Base-by-base conservation (phyloP, 1,140 invertebrate genomes). In the Muscidifurax raptorellus region DNA sequence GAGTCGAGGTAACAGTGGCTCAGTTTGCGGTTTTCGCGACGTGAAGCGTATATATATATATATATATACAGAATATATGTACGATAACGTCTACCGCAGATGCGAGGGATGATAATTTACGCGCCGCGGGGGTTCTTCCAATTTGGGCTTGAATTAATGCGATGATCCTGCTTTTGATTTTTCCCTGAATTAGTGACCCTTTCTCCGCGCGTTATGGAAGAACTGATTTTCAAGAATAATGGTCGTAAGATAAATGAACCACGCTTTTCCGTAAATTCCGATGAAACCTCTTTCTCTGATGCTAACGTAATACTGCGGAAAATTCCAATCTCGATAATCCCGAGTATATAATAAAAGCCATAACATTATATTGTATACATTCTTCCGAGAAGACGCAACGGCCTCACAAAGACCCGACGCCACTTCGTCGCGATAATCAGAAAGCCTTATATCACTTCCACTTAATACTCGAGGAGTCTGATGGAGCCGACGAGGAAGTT, bases 401-500 rank as follows among this genome's bases (percentile, higher is more conserved):
- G 13, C 47, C 22, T 59, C 22, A n/a, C 52, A 59, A 59, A 59
- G 18, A 18, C 47, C 6, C 7, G 22, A 6, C 52, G 52, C n/a
- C n/a, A 2, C 22, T 59, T 22, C 22, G 10, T 12, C 27, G 28
- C 66, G 28, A 69, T 69, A 12, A 28, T 30, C 28, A 30, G 66
- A 27, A 69, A 69, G 66, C 28, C 66, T 69, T 69, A n/a, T 69
- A 69, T 59, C 66, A 69, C 27, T 28, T 28, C 25, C 66, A 69
- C 25, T 69, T 69, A 69, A 12, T n/a, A n/a, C 66, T 59, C 52
- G 22, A 40, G 36, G 10, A 32, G 52, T 10, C 22, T 10, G 10
- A n/a, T n/a, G n/a, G 7, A 69, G 66, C 25, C 9, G 66, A 7
- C 13, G 44, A n/a, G 52, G 22, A 59, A 69, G 27, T 69, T 69